These are phyloP conservation scores for Perithous albicinctus DNA, from an alignment of 2,888 invertebrate species.

Conservation along the genomic window DNA sequence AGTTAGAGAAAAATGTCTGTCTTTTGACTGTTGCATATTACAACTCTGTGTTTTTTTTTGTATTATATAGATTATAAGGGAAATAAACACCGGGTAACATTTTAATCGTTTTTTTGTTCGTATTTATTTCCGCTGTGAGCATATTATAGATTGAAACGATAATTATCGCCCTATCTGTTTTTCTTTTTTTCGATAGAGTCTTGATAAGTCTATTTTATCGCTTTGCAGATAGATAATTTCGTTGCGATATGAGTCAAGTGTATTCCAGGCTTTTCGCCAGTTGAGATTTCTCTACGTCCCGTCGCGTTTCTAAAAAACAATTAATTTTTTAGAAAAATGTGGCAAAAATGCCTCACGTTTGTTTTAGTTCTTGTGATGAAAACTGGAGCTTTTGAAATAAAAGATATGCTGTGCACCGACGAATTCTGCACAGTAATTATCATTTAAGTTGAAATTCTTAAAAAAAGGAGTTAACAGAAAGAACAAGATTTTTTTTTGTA, in stretches of 20 bases:
- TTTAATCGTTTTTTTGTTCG: background rate
- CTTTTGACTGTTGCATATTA: background rate
- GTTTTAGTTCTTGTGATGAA: background rate
- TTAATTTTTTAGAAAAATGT: slow-evolving; percentile 16
- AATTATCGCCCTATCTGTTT: slow-evolving; percentile 9
- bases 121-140: background rate
- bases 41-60: background rate
- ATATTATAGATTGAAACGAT: background rate
- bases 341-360: background rate
- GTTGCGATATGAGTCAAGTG: background rate
- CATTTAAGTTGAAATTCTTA: background rate
- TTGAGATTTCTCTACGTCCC: background rate
- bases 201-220: slow-evolving; percentile 25
- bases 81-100: background rate
- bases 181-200: slow-evolving; percentile 22
- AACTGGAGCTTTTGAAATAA: slow-evolving; percentile 35
- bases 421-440: slow-evolving; percentile 63
- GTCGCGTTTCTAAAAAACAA: background rate
- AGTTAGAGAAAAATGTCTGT: background rate
- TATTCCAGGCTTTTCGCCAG: background rate
- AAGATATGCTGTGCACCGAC: slow-evolving; percentile 60
- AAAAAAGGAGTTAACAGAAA: too few relatives aligned
- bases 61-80: background rate
- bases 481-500: too few relatives aligned
- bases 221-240: background rate